Conservation (phyloP, 2,113 vertebrate species). For the Chaetops frenatus region DNA sequence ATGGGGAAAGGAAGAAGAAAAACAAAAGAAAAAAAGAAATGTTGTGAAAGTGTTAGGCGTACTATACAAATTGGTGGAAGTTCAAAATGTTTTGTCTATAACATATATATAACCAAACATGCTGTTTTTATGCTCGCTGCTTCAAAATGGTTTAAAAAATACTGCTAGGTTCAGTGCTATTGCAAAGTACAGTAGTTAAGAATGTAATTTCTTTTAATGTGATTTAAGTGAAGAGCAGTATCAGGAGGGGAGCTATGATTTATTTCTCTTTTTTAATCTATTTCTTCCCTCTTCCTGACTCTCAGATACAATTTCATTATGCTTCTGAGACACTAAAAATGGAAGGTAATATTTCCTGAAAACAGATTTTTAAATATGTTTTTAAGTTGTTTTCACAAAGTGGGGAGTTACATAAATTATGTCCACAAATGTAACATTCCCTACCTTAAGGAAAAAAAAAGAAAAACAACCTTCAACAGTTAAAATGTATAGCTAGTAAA, state of each 20-base stretch:
- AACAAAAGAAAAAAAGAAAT: not conserved
- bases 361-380: not conserved
- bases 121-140: not conserved
- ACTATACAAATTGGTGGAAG: not conserved
- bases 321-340: not conserved
- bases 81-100: not conserved
- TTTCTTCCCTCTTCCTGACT: not conserved
- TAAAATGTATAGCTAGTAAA: not conserved
- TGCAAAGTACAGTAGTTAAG: not conserved
- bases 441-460: not conserved
- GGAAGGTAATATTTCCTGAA: not conserved
- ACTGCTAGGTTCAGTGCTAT: not conserved
- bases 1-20: not conserved
- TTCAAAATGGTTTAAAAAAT: not conserved
- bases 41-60: not conserved
- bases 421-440: not conserved
- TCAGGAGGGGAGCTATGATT: not conserved
- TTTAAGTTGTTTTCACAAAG: not conserved
- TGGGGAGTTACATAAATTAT: not conserved
- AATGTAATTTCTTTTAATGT: not conserved
- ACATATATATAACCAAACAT: not conserved
- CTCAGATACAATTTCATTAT: not conserved
- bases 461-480: not conserved
- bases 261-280: not conserved
- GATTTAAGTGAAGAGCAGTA: not conserved